Evolutionary conservation across 2,113 vertebrate genomes (phyloP).

Genomic region (Athene noctua): DNA sequence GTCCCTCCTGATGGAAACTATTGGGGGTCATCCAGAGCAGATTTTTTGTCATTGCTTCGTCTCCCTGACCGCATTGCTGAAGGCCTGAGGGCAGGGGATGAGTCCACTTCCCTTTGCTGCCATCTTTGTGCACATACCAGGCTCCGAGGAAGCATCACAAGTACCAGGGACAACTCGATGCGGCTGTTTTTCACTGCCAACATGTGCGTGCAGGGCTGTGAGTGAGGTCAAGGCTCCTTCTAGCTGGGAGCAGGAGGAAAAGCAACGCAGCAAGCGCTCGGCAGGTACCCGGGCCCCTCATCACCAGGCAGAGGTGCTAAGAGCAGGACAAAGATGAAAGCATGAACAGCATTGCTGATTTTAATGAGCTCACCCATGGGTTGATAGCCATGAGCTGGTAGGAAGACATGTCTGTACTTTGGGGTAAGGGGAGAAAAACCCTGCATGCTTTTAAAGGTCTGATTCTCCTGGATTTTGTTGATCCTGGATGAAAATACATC

Average conservation of each 20-base stretch:
- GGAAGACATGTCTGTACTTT: fast-evolving
- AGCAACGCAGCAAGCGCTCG: background rate
- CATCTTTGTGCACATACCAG: fast-evolving
- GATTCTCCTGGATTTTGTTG: background rate
- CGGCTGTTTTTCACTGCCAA: fast-evolving
- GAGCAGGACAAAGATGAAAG: background rate
- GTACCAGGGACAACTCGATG: background rate
- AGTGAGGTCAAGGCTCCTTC: background rate
- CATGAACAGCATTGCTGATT: background rate
- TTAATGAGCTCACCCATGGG: background rate
- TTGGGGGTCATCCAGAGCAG: background rate
- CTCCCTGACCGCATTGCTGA: fast-evolving
- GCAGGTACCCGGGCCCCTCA: background rate
- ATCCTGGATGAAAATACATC: background rate
- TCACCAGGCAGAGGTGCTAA: background rate
- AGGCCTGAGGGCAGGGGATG: background rate
- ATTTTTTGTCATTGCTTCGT: background rate
- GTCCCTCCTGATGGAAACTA: background rate
- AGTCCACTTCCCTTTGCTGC: background rate
- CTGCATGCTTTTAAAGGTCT: background rate
- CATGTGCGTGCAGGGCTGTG: background rate
- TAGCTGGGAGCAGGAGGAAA: background rate
- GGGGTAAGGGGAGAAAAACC: background rate
- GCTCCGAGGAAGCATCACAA: background rate
- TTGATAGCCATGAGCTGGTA: background rate